Base-by-base conservation (phyloP, 92 coral and sea anemone genomes). In the Phenganax marumi region DNA sequence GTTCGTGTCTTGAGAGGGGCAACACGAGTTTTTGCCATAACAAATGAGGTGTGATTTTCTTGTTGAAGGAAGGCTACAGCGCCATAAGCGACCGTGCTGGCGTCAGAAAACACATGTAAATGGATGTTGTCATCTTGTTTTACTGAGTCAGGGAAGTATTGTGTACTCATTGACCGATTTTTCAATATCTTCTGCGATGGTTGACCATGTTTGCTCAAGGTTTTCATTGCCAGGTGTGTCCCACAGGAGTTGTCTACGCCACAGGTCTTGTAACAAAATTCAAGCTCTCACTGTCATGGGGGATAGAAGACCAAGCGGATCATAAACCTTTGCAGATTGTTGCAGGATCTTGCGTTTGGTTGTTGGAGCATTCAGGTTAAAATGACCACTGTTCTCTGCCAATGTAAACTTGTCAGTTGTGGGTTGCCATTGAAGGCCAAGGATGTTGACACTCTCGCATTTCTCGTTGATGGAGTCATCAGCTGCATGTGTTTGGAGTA, bases 271-370 rank as follows among this genome's bases (percentile, higher is more conserved):
- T n/a, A n/a, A n/a, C n/a, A n/a, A n/a, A n/a, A n/a, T n/a, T n/a
- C n/a, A 75, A 21, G 89, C 86, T 16, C 64, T 74, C 6, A 81
- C 58, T 22, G 89, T 84, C 51, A 84, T 77, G 14, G 81, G 89
- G 4, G 89, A 47, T n/a, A 85, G 0, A 10, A 80, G 58, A 10
- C 89, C 89, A 10, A 86, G 89, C 80, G 89, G 85, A 53, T 85
- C 88, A 8, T 77, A 48, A 16, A 60, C 33, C 50, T 76, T 76
- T 14, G 70, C 54, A n/a, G n/a, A n/a, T n/a, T n/a, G n/a, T n/a
- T n/a, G n/a, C n/a, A n/a, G n/a, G n/a, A n/a, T n/a, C n/a, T 52
- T 54, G 60, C 60, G 60, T 54, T 54, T 54, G 11, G 60, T 54
- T 10, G 60, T n/a, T 54, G 60, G 60, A 54, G n/a, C 10, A 10